Evolutionary conservation across 2,113 vertebrate genomes (phyloP).

Genomic region (Connochaetes taurinus): DNA sequence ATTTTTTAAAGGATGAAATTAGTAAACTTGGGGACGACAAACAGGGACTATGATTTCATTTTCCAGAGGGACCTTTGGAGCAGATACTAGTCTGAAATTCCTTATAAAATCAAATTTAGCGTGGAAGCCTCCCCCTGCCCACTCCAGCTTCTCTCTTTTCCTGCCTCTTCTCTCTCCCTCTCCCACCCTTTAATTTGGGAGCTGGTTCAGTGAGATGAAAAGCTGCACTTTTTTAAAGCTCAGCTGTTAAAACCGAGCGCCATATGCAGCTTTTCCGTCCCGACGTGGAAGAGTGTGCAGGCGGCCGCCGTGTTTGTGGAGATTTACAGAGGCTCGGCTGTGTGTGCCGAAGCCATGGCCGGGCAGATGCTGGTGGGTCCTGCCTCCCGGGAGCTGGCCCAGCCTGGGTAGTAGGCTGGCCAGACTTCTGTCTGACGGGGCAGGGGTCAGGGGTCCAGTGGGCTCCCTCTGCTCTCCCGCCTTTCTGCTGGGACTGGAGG

Average conservation of each 20-base stretch:
- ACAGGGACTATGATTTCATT: conserved; percentile 30
- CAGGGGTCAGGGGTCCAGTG: conserved; percentile 67
- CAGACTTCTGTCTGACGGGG: conserved; percentile 65
- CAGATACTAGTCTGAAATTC: conserved; percentile 56
- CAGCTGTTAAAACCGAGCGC: conserved; percentile 80
- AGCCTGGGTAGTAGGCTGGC: conserved; percentile 74
- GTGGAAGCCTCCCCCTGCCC: background rate
- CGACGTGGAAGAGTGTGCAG: conserved; percentile 77
- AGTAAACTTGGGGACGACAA: conserved; percentile 35
- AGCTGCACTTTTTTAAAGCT: conserved; percentile 80
- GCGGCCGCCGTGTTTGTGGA: conserved; percentile 79
- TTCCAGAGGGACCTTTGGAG: conserved; percentile 59
- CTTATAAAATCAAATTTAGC: conserved; percentile 58
- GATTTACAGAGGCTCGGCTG: conserved; percentile 79
- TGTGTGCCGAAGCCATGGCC: conserved; percentile 80
- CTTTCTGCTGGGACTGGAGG: background rate
- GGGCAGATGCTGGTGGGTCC: conserved; percentile 76
- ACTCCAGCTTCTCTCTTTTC: background rate
- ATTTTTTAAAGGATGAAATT: background rate
- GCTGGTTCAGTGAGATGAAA: conserved; percentile 78
- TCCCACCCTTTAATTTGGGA: conserved; percentile 67
- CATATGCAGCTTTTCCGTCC: conserved; percentile 83
- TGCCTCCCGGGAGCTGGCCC: conserved; percentile 62
- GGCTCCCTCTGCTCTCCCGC: conserved; percentile 7
- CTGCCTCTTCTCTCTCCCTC: background rate